Percentiles rank a stretch among this genome's conserved stretches.
These are phyloP conservation scores for Parapsyche elsis DNA, from an alignment of 1,140 invertebrate species.

Conservation along the genomic window DNA sequence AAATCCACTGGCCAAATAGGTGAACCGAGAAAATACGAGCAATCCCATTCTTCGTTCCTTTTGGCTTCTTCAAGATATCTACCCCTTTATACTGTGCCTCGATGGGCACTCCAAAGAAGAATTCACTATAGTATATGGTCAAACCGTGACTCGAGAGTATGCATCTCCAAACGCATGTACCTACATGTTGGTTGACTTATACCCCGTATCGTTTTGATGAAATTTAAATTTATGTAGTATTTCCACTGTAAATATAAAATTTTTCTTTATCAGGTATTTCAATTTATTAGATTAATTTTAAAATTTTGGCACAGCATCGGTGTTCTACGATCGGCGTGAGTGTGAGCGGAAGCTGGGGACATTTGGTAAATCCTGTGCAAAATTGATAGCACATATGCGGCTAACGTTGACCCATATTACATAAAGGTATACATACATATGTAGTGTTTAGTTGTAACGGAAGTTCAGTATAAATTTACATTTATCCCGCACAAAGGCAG, in stretches of 20 bases:
- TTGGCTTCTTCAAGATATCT: neutral
- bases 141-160: neutral
- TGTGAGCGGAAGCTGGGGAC: constrained; percentile 27
- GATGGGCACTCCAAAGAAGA: too few species aligned
- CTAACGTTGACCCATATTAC: constrained; percentile 20
- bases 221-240: neutral
- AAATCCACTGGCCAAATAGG: constrained; percentile 39
- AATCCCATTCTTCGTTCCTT: neutral
- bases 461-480: constrained; percentile 19
- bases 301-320: neutral
- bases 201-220: neutral
- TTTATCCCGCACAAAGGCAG: neutral
- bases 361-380: constrained; percentile 38
- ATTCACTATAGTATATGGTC: too few species aligned
- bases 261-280: too few species aligned
- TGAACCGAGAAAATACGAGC: constrained; percentile 38
- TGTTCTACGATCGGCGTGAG: neutral
- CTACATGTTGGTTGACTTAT: neutral
- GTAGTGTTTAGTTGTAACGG: constrained; percentile 23
- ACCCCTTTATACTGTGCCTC: neutral
- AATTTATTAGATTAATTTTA: neutral
- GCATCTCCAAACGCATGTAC: neutral
- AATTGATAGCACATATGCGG: constrained; percentile 38
- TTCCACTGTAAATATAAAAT: neutral
- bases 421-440: constrained; percentile 7